A percentile compares a stretch with the other conserved stretches of the same genome.
phyloP scores from a whole-genome alignment of 2,888 invertebrate species.

The Mayetiola destructor region DNA sequence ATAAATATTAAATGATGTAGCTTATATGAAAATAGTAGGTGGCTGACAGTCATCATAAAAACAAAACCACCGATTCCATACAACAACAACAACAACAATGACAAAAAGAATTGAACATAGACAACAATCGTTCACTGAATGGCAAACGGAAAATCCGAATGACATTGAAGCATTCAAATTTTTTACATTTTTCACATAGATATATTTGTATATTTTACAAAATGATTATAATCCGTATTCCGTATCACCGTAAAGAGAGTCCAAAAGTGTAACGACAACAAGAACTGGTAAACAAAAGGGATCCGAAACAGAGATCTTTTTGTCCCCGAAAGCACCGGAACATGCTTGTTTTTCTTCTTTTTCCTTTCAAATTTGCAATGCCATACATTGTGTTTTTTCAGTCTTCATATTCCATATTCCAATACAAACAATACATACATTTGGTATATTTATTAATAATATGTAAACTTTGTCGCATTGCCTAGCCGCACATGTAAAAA shows the following conservation, averaged over 20 bases:
- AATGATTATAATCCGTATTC: no score
- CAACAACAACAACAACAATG: not conserved
- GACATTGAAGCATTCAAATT: no score
- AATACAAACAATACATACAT: no score
- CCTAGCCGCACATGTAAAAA: not conserved
- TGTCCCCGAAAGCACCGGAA: no score
- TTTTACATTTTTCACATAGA: no score
- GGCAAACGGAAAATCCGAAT: no score
- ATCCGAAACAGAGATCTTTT: no score
- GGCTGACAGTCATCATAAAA: not conserved
- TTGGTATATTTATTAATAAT: conserved; percentile 8
- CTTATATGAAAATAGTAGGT: conserved; percentile 5
- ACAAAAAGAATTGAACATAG: conserved; percentile 10
- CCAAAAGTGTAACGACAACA: not conserved
- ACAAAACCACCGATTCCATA: no score
- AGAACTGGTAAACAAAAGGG: conserved; percentile 3
- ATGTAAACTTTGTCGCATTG: conserved; percentile 8
- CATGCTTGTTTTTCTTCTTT: not conserved
- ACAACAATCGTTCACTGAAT: no score
- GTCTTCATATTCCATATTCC: not conserved
- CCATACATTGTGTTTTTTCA: conserved; percentile 1
- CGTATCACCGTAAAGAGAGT: not conserved
- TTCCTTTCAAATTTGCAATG: not conserved
- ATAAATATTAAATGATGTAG: conserved; percentile 9
- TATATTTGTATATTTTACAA: no score